Evolutionary conservation across 1,140 invertebrate genomes (phyloP).

Genomic region (Grapholita molesta): DNA sequence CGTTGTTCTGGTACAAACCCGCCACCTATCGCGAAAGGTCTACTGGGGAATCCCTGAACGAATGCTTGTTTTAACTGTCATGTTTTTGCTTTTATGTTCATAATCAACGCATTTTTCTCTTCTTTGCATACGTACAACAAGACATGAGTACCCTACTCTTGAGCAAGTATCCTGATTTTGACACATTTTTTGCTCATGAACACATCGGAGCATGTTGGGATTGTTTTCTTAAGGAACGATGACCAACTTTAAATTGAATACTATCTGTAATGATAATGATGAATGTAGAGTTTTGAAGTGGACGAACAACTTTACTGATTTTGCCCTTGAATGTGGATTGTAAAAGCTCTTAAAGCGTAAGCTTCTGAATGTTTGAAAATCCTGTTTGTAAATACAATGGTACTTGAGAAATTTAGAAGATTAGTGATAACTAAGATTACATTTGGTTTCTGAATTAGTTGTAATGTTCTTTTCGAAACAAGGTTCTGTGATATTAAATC

Average conservation of each 20-base stretch:
- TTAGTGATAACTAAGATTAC: neutral
- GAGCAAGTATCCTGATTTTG: constrained; percentile 11
- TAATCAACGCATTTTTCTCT: constrained; percentile 5
- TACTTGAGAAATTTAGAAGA: neutral
- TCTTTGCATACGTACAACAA: constrained; percentile 10
- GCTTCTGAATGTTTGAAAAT: neutral
- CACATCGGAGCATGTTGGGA: constrained; percentile 13
- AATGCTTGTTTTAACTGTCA: constrained; percentile 13
- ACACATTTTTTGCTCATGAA: neutral
- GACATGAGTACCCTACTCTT: constrained; percentile 4
- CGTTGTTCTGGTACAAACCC: too few relatives aligned
- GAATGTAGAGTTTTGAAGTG: neutral
- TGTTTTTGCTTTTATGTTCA: neutral
- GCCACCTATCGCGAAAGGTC: too few relatives aligned
- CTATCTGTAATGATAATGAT: neutral
- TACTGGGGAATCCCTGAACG: neutral
- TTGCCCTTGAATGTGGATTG: neutral
- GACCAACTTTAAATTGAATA: constrained; percentile 10
- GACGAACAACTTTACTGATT: neutral
- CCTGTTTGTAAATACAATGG: neutral
- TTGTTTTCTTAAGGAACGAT: constrained; percentile 12
- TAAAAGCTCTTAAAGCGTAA: neutral
- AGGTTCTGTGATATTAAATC: neutral
- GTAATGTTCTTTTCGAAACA: neutral
- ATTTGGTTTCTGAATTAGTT: neutral